Conservation (phyloP, 1,140 invertebrate genomes). For the Tachypleus tridentatus region DNA sequence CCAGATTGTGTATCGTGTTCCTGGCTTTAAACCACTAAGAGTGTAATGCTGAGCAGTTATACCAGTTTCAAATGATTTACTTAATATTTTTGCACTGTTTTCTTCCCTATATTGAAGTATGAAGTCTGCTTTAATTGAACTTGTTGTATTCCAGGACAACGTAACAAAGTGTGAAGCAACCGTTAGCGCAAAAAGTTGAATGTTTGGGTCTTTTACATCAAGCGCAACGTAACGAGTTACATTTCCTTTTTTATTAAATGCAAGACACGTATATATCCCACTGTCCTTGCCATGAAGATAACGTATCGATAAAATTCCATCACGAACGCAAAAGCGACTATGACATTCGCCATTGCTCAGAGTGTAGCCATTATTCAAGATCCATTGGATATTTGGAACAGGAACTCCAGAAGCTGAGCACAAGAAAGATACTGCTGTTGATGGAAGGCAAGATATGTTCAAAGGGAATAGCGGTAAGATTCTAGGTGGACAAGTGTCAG, state of each 20-base stretch:
- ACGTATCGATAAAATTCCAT: slow-evolving; percentile 80
- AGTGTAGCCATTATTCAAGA: too few species aligned
- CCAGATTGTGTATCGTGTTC: slow-evolving; percentile 19
- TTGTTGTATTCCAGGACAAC: slow-evolving; percentile 23
- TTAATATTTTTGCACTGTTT: background rate
- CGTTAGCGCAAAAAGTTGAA: slow-evolving; percentile 20
- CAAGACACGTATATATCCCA: slow-evolving; percentile 59
- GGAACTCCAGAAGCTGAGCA: slow-evolving; percentile 5
- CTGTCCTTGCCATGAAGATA: slow-evolving; percentile 60
- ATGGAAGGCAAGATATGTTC: background rate
- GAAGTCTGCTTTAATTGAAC: slow-evolving; percentile 16
- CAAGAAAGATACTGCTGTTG: background rate
- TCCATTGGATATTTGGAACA: background rate
- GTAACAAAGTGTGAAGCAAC: slow-evolving; percentile 24
- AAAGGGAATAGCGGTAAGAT: slow-evolving; percentile 4
- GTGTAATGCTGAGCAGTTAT: slow-evolving; percentile 24
- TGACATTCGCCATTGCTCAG: too few species aligned
- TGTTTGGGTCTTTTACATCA: slow-evolving; percentile 12
- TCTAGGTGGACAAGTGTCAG: background rate
- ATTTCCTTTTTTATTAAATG: slow-evolving; percentile 9
- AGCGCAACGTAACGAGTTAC: slow-evolving; percentile 1
- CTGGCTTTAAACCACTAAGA: slow-evolving; percentile 22
- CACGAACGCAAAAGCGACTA: too few species aligned
- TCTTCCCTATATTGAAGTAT: slow-evolving; percentile 15
- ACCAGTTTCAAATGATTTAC: slow-evolving; percentile 15